These are phyloP conservation scores for Micromesistius poutassou DNA, from an alignment of 2,797 vertebrate genomes.

Conservation along the genomic window DNA sequence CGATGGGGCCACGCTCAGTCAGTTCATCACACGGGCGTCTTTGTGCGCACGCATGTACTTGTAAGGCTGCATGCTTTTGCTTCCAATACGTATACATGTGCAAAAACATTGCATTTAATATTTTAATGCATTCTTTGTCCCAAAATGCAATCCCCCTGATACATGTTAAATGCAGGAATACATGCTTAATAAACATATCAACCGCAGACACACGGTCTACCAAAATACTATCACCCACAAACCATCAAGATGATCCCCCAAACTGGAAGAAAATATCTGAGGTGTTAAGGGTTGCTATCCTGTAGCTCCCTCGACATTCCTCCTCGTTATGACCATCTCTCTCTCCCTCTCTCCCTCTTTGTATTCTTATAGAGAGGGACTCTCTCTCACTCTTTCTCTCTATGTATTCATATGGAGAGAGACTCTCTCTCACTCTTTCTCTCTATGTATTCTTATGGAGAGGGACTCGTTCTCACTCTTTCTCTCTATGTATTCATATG, in stretches of 20 bases:
- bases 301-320: neutral
- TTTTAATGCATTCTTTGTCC: slow-evolving; percentile 18
- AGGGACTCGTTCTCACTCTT: neutral
- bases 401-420: too few species aligned
- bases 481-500: too few species aligned
- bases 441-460: too few species aligned
- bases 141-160: neutral
- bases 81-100: slow-evolving; percentile 28
- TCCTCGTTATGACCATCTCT: neutral
- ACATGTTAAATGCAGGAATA: neutral
- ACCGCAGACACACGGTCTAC: neutral
- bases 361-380: too few species aligned
- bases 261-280: neutral
- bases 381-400: too few species aligned
- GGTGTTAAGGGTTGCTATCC: neutral
- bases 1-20: slow-evolving; percentile 44
- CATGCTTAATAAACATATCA: neutral
- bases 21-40: slow-evolving; percentile 47
- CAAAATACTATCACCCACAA: neutral
- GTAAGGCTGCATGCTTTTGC: neutral
- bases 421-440: too few species aligned
- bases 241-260: neutral
- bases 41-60: neutral
- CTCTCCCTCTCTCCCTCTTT: neutral
- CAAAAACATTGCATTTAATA: slow-evolving; percentile 1